Percentiles rank a stretch among this genome's conserved stretches.
phyloP scores from a whole-genome alignment of 2,113 vertebrate species.

The Genyomyrus donnyi region DNA sequence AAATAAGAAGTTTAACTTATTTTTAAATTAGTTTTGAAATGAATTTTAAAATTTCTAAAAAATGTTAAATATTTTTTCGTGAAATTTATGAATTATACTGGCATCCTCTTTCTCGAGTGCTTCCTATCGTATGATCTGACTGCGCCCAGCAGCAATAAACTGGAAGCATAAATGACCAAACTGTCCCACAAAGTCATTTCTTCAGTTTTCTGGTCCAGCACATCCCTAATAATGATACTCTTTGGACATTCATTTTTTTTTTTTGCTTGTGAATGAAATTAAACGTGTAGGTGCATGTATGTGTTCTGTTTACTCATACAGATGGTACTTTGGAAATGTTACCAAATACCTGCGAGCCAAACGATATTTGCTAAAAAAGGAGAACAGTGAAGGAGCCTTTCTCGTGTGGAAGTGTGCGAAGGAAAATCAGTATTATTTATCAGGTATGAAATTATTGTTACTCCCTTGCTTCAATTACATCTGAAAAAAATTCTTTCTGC shows the following conservation, averaged over 20 bases:
- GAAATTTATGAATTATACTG: neutral
- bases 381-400: conserved; percentile 41
- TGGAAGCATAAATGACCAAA: neutral
- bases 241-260: neutral
- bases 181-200: no score
- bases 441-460: conserved; percentile 29
- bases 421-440: conserved; percentile 35
- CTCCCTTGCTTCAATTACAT: neutral
- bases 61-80: no score
- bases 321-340: conserved; percentile 47
- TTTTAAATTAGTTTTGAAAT: neutral
- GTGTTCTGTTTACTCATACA: conserved; percentile 12
- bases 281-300: neutral
- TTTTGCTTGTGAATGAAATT: neutral
- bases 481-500: neutral
- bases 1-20: neutral
- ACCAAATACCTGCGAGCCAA: conserved; percentile 36
- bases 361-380: conserved; percentile 36
- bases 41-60: neutral
- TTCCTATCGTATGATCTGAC: neutral
- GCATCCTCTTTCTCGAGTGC: neutral
- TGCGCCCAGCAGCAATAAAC: neutral
- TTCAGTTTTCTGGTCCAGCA: no score
- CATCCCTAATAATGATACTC: neutral
- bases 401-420: conserved; percentile 38